Base-by-base conservation (phyloP, 2,113 vertebrate genomes). In the Saccopteryx bilineata region DNA sequence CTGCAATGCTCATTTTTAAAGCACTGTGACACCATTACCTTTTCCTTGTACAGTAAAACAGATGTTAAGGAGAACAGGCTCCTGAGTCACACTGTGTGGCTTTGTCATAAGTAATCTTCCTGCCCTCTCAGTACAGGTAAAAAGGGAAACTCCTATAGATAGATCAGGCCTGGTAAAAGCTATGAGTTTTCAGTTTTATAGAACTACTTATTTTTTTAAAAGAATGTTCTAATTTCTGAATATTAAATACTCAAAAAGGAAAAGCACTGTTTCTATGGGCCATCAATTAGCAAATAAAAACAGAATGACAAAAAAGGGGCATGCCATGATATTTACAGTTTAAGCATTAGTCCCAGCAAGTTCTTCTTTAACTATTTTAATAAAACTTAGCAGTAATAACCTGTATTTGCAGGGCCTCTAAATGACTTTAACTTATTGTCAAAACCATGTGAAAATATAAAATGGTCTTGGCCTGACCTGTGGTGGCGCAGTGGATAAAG, bases 231-330 rank as follows among this genome's bases (percentile, higher is more conserved):
- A 85, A 26, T 23, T 71, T 82, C 76, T 76, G 3, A 88, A 46
- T 88, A 83, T 9, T 56, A 76, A 69, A 31, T 71, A 76, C 23
- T 7, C 19, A 5, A 24, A 66, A 87, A 81, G 24, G 52, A 7
- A 81, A 81, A 85, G 52, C 9, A 69, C 10, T 52, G 11, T 81
- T 81, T 69, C 46, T 66, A 71, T 61, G 48, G 24, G 58, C 39
- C 8, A 52, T 66, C 23, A 87, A 63, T 50, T 82, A 58, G n/a
- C 24, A 87, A 69, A 94, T 39, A 33, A 87, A 82, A 87, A 86
- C 17, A 66, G 2, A 87, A 5, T 79, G 39, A 39, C 39, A 76
- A 83, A 58, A 91, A 69, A 82, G 28, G 58, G 31, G 21, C 23
- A 74, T 31, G 48, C 13, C 28, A 79, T 50, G 31, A 8, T 87